phyloP scores from a whole-genome alignment of 2,888 invertebrate species.

The Dryocosmus kuriphilus region DNA sequence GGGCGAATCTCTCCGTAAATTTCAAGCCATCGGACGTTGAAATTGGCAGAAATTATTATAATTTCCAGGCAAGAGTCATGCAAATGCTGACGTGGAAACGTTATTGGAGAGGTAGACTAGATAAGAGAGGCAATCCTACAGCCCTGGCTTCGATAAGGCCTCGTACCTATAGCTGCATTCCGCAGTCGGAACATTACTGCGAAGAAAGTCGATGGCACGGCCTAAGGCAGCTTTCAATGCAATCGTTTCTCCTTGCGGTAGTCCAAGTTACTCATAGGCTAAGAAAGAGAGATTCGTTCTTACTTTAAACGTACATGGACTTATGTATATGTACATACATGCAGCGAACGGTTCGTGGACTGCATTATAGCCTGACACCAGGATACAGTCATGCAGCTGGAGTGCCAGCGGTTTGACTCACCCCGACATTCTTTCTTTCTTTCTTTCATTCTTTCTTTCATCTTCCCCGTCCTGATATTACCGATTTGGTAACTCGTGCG shows the following conservation, averaged over 20 bases:
- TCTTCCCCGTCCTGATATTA: slow-evolving; percentile 37
- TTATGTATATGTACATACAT: not conserved
- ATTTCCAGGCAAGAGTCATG: slow-evolving; percentile 7
- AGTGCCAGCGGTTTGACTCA: slow-evolving; percentile 66
- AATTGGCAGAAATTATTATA: too few relatives aligned
- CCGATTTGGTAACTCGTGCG: slow-evolving; percentile 34
- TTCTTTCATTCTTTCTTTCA: slow-evolving; percentile 59
- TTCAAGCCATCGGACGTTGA: not conserved
- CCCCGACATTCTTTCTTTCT: slow-evolving; percentile 63
- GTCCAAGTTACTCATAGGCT: slow-evolving; percentile 42
- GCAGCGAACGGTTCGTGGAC: slow-evolving; percentile 43
- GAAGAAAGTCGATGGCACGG: slow-evolving; percentile 58
- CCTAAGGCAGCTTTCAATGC: slow-evolving; percentile 48
- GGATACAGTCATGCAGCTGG: slow-evolving; percentile 57
- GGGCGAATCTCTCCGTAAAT: not conserved
- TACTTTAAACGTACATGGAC: slow-evolving; percentile 25
- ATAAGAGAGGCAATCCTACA: slow-evolving; percentile 57
- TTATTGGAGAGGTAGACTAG: slow-evolving; percentile 50
- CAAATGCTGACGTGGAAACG: slow-evolving; percentile 42
- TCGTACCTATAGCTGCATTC: slow-evolving; percentile 58
- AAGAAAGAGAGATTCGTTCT: slow-evolving; percentile 45
- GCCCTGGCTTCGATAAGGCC: slow-evolving; percentile 51
- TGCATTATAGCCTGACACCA: slow-evolving; percentile 54
- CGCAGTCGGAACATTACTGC: slow-evolving; percentile 58
- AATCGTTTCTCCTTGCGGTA: slow-evolving; percentile 49